Evolutionary conservation across 2,113 vertebrate species (phyloP).

Genomic region (Poecile atricapillus): DNA sequence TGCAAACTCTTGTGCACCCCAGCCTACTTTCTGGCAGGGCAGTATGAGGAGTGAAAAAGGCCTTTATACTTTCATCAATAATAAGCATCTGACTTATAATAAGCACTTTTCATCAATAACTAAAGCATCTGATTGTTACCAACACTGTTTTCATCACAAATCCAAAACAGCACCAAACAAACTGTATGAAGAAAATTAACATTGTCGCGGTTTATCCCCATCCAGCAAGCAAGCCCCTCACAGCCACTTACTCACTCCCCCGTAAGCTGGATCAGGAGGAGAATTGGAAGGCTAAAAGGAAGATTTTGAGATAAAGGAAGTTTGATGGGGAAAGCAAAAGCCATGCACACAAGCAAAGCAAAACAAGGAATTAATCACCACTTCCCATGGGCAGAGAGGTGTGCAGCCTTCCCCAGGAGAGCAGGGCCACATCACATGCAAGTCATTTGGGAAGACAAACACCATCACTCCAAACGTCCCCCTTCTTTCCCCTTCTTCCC

Average conservation of each 20-base stretch:
- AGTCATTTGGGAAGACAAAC: background rate
- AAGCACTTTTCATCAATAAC: background rate
- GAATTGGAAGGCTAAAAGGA: background rate
- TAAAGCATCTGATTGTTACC: background rate
- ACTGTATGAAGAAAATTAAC: background rate
- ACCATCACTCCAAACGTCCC: accelerated
- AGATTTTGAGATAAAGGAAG: background rate
- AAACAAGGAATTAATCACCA: background rate
- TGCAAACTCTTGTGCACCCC: background rate
- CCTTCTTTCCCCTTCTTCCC: background rate
- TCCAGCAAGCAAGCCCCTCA: background rate
- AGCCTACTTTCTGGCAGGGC: background rate
- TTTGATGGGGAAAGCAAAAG: background rate
- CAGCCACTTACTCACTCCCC: no score
- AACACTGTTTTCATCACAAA: background rate
- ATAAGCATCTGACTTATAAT: no score
- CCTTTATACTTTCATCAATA: background rate
- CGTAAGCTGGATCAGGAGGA: background rate
- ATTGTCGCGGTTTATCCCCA: background rate
- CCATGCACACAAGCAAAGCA: background rate
- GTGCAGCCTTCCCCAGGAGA: background rate
- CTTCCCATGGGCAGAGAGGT: background rate
- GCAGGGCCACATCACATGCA: background rate
- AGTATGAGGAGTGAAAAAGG: background rate
- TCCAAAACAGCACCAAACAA: background rate